Percentiles rank a stretch among this genome's conserved stretches.
Evolutionary conservation across 1,140 invertebrate genomes (phyloP).

Genomic region (Pseudomyrmex gracilis): DNA sequence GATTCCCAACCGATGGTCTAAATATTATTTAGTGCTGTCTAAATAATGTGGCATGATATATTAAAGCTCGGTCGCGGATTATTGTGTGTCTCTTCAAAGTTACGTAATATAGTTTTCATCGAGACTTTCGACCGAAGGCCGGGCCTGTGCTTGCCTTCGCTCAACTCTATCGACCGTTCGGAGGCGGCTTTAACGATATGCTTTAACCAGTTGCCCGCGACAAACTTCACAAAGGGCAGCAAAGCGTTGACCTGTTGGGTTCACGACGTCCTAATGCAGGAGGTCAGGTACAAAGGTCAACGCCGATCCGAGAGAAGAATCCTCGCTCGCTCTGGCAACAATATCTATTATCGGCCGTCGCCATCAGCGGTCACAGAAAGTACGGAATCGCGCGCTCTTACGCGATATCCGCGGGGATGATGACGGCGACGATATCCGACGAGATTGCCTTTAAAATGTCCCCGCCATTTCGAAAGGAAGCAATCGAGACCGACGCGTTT

Average conservation of each 20-base stretch:
- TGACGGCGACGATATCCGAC: slow-evolving; percentile 24
- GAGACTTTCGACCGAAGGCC: slow-evolving; percentile 8
- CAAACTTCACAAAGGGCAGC: slow-evolving; percentile 28
- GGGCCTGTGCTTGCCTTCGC: neutral
- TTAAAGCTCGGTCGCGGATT: neutral
- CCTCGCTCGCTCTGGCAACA: slow-evolving; percentile 22
- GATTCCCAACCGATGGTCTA: neutral
- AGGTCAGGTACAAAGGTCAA: slow-evolving; percentile 51
- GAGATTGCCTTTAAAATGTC: slow-evolving; percentile 59
- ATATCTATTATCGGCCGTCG: slow-evolving; percentile 70
- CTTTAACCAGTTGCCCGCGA: slow-evolving; percentile 44
- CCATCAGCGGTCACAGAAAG: slow-evolving; percentile 64
- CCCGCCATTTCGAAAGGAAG: slow-evolving; percentile 29
- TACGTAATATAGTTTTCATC: slow-evolving; percentile 13
- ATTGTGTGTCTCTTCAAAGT: neutral
- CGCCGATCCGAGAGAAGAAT: slow-evolving; percentile 12
- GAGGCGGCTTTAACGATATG: slow-evolving; percentile 7
- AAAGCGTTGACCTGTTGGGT: slow-evolving; percentile 39
- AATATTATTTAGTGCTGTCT: neutral
- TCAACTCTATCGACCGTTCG: neutral
- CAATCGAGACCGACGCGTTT: neutral
- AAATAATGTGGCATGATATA: neutral
- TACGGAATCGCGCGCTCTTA: slow-evolving; percentile 60
- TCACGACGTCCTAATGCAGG: slow-evolving; percentile 18
- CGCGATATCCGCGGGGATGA: slow-evolving; percentile 36